Evolutionary conservation across 1,140 invertebrate species (phyloP).

Genomic region (Orius laevigatus): DNA sequence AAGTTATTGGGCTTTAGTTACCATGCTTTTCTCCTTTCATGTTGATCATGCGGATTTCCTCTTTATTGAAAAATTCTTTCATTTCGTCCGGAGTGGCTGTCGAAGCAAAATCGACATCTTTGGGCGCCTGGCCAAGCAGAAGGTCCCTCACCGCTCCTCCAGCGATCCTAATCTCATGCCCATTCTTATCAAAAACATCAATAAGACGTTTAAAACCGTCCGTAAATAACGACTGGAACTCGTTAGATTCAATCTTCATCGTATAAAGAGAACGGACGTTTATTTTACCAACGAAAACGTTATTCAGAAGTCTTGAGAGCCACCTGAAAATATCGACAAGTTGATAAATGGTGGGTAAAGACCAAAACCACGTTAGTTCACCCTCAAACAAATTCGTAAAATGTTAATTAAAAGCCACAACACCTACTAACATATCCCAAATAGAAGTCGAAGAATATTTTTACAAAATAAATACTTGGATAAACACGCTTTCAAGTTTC

Average conservation of each 20-base stretch:
- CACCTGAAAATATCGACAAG: too few relatives aligned
- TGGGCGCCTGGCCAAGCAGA: constrained; percentile 66
- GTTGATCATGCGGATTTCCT: constrained; percentile 85
- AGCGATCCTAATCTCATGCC: constrained; percentile 78
- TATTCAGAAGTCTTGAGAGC: constrained; percentile 89
- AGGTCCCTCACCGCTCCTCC: constrained; percentile 94
- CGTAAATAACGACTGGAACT: constrained; percentile 70
- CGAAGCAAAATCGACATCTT: constrained; percentile 95
- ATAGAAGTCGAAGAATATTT: too few relatives aligned
- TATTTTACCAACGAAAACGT: constrained; percentile 79
- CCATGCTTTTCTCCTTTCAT: constrained; percentile 56
- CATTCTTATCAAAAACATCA: constrained; percentile 60
- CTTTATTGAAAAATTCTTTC: constrained; percentile 81
- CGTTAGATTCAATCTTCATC: constrained; percentile 44
- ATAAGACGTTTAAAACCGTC: constrained; percentile 53
- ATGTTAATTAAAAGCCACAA: too few relatives aligned
- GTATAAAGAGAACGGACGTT: constrained; percentile 36
- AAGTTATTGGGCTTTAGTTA: too few relatives aligned
- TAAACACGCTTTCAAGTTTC: too few relatives aligned
- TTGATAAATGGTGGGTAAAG: too few relatives aligned
- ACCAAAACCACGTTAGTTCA: too few relatives aligned
- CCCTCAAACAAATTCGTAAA: too few relatives aligned
- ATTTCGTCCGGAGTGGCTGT: constrained; percentile 91
- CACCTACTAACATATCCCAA: too few relatives aligned
- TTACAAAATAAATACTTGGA: too few relatives aligned